phyloP scores from a whole-genome alignment of 1,140 invertebrate species.

The Drosophila micromelanica region DNA sequence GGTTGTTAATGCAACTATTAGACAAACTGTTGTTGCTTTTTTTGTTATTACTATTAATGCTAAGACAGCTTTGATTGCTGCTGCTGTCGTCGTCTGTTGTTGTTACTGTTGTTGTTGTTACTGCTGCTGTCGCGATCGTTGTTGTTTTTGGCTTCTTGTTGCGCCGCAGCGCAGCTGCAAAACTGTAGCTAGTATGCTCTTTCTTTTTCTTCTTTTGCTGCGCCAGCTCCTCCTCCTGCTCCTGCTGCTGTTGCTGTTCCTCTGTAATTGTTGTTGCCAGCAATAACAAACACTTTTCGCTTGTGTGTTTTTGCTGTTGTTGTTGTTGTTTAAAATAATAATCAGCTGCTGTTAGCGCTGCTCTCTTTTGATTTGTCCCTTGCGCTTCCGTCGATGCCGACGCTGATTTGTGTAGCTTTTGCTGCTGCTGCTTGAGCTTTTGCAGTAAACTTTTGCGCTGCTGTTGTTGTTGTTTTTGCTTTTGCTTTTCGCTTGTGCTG shows the following conservation, averaged over 20 bases:
- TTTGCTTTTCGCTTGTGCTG: conserved; percentile 13
- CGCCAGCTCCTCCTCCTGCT: conserved; percentile 41
- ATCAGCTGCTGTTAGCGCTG: conserved; percentile 51
- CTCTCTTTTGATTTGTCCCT: conserved; percentile 43
- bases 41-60: conserved; percentile 44
- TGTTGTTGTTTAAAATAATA: conserved; percentile 63
- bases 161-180: conserved; percentile 63
- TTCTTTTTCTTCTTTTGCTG: conserved; percentile 51
- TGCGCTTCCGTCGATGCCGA: conserved; percentile 25
- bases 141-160: conserved; percentile 69
- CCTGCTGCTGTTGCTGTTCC: conserved; percentile 51
- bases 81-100: conserved; percentile 53
- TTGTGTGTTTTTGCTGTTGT: conserved; percentile 35
- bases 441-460: conserved; percentile 61
- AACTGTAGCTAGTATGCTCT: conserved; percentile 63
- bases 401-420: conserved; percentile 41
- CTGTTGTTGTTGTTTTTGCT: conserved; percentile 30
- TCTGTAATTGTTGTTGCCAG: conserved; percentile 43
- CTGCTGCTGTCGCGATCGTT: conserved; percentile 6
- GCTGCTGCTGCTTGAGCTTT: conserved; percentile 66
- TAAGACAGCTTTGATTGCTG: conserved; percentile 46
- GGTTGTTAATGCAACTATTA: conserved; percentile 74
- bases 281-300: conserved; percentile 56
- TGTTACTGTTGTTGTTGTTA: conserved; percentile 9
- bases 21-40: conserved; percentile 59